A percentile compares a stretch with the other conserved stretches of the same genome.
Evolutionary conservation across 2,113 vertebrate genomes (phyloP).

Genomic region (Antigone vipio): DNA sequence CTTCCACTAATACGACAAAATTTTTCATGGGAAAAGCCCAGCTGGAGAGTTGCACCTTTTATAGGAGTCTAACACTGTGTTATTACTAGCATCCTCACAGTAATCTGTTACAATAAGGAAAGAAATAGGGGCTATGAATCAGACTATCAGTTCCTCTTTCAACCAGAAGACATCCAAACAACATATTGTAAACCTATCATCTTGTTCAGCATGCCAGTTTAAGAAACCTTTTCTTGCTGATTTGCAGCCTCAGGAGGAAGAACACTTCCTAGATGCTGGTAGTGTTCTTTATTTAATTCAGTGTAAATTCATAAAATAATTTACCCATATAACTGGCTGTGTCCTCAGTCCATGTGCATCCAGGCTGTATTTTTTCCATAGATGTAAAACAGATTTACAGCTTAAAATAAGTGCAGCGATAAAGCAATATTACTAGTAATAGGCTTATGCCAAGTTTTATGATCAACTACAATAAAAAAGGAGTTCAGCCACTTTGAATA

Average conservation of each 20-base stretch:
- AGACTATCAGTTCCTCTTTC: constrained; percentile 60
- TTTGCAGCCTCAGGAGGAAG: constrained; percentile 49
- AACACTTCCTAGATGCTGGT: not conserved
- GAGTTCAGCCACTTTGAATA: constrained; percentile 40
- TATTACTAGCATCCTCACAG: constrained; percentile 38
- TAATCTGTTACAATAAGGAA: constrained; percentile 65
- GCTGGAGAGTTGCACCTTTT: constrained; percentile 30
- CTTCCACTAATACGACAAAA: constrained; percentile 50
- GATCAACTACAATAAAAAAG: constrained; percentile 59
- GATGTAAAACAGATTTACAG: constrained; percentile 66
- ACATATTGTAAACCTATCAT: constrained; percentile 50
- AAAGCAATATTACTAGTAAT: constrained; percentile 58
- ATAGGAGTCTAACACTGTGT: not conserved
- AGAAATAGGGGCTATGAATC: constrained; percentile 65
- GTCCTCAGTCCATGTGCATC: constrained; percentile 16
- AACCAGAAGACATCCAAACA: constrained; percentile 52
- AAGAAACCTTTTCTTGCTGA: constrained; percentile 29
- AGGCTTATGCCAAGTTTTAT: constrained; percentile 60
- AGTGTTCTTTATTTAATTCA: constrained; percentile 60
- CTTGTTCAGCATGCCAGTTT: constrained; percentile 9
- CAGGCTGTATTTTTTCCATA: constrained; percentile 37
- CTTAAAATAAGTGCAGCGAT: constrained; percentile 46
- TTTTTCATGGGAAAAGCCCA: constrained; percentile 7
- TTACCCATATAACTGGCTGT: constrained; percentile 50
- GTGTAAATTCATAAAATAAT: constrained; percentile 68